Conservation (phyloP, 1,140 invertebrate genomes). For the Drosophila erecta region DNA sequence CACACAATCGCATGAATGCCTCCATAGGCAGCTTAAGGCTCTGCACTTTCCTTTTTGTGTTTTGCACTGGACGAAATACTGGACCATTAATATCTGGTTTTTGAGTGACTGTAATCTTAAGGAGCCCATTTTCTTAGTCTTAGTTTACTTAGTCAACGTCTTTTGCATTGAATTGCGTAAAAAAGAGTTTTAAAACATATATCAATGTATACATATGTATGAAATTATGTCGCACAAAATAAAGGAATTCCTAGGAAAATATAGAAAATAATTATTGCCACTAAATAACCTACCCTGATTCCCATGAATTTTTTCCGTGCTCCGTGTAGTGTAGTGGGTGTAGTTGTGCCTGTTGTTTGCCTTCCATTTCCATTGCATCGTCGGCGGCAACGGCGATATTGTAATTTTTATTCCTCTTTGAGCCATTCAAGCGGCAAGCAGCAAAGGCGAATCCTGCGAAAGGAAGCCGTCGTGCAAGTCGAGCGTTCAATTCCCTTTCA, state of each 20-base stretch:
- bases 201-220: too few relatives aligned
- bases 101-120: too few relatives aligned
- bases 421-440: conserved; percentile 61
- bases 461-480: conserved; percentile 45
- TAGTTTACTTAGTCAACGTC: too few relatives aligned
- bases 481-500: conserved; percentile 78
- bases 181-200: too few relatives aligned
- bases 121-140: too few relatives aligned
- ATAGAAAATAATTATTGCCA: too few relatives aligned
- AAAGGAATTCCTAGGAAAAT: neutral
- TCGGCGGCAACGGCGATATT: conserved; percentile 64
- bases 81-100: too few relatives aligned
- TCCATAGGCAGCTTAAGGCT: conserved; percentile 50
- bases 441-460: conserved; percentile 35
- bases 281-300: too few relatives aligned
- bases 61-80: conserved; percentile 18
- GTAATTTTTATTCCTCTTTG: conserved; percentile 79
- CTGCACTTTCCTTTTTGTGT: conserved; percentile 20
- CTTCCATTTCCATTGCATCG: conserved; percentile 61
- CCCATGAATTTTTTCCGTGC: too few relatives aligned
- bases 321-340: conserved; percentile 27
- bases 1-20: conserved; percentile 34
- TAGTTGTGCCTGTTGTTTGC: conserved; percentile 60
- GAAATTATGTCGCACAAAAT: too few relatives aligned
- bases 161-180: too few relatives aligned